Evolutionary conservation across 92 coral and sea anemone genomes (phyloP).

Genomic region (Muricea muricata): DNA sequence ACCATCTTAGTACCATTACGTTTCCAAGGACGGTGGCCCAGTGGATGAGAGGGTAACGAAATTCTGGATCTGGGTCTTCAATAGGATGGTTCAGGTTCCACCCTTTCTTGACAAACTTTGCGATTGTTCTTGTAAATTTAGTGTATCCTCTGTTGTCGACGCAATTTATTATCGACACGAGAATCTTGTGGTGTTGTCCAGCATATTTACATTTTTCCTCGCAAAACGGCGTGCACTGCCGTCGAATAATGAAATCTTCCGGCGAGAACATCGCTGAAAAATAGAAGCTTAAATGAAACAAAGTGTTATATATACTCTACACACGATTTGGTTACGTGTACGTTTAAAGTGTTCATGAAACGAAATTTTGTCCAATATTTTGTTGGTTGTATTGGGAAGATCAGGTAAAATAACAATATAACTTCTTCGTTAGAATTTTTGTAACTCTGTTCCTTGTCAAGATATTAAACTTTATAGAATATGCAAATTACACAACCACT

Average conservation of each 20-base stretch:
- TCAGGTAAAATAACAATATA: no score
- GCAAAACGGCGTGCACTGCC: constrained; percentile 24
- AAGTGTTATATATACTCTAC: no score
- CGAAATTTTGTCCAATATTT: no score
- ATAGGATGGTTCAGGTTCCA: background rate
- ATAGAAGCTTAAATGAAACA: background rate
- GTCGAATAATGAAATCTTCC: background rate
- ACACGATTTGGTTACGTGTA: no score
- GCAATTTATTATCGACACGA: background rate
- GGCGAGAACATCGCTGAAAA: background rate
- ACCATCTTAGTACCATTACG: background rate
- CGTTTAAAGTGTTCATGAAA: no score
- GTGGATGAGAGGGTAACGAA: background rate
- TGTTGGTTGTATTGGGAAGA: no score
- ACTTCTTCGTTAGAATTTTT: no score
- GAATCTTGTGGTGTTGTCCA: background rate
- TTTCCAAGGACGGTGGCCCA: constrained; percentile 22
- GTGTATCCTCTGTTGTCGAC: background rate
- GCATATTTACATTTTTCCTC: background rate
- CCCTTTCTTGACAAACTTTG: background rate
- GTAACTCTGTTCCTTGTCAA: no score
- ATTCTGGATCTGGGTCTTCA: background rate
- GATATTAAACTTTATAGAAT: no score
- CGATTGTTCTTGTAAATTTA: background rate
- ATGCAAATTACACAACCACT: no score